Evolutionary conservation across 2,797 vertebrate species (phyloP).

Genomic region (Myotis planiceps): DNA sequence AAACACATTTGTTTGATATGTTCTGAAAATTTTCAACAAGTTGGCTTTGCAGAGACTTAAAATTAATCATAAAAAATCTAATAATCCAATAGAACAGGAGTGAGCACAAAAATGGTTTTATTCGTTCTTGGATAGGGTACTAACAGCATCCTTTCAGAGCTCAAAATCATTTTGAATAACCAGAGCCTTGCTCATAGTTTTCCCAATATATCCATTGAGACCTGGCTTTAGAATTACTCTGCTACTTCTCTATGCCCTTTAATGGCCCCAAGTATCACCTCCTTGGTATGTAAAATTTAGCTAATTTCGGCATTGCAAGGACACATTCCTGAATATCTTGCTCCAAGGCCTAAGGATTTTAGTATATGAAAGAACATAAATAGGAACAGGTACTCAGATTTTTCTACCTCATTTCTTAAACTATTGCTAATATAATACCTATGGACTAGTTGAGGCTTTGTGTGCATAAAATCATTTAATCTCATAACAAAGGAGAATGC

Average conservation of each 20-base stretch:
- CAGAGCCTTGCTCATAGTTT: neutral
- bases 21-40: slow-evolving; percentile 16
- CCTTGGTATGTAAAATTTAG: slow-evolving; percentile 21
- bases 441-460: neutral
- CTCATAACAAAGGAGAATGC: neutral
- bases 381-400: neutral
- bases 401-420: neutral
- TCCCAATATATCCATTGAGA: neutral
- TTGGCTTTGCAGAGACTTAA: neutral
- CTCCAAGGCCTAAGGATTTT: neutral
- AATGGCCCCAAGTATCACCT: neutral
- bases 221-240: neutral
- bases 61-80: slow-evolving; percentile 23
- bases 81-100: neutral
- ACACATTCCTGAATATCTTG: neutral
- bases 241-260: neutral
- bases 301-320: slow-evolving; percentile 7
- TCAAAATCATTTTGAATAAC: neutral
- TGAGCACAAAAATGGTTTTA: neutral
- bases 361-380: neutral
- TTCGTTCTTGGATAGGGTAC: neutral
- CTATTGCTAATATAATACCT: neutral
- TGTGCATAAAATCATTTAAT: neutral
- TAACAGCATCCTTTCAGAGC: neutral
- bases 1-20: neutral